Evolutionary conservation across 2,888 invertebrate genomes (phyloP), one percentile per base, ranked within the genome.

Genomic region (Oscheius sp.): DNA sequence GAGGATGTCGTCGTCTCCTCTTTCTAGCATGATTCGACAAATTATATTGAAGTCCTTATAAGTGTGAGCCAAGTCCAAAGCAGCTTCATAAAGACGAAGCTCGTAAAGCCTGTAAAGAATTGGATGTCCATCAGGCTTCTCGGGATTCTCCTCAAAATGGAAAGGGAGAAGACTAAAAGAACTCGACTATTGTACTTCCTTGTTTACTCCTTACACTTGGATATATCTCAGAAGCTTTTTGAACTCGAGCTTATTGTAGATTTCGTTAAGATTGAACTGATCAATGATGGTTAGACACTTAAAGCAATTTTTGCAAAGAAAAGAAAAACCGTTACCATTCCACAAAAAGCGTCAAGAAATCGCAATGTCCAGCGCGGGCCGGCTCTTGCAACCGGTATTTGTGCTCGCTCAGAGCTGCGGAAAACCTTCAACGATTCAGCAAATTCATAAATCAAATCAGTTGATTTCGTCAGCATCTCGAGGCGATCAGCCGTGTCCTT

Each of bases 11-110:
- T 45, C 45, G 20, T 29, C 29, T 5, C n/a, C 15, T 42, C 45
- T 42, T n/a, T 61, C 61, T 10, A 61, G n/a, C 3, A 8, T n/a
- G 39, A 61, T 20, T 3, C 55, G 29, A 15, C 66, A 66, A 12
- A 66, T 17, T 15, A 55, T 33, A n/a, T 66, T 66, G 55, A 66
- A 66, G 46, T 66, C 66, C 31, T 55, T 55, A 46, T 29, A 55
- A 15, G 27, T 25, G 15, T 66, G 55, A 17, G 66, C 55, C 2
- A 66, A 45, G 17, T 55, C 57, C 17, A 66, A 20, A 17, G 66
- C 42, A n/a, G n/a, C n/a, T n/a, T n/a, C n/a, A n/a, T n/a, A n/a
- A 10, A 55, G 33, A 23, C 34, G 53, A 4, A 42, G 42, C 12
- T 66, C 66, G 3, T 57, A 55, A 17, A 66, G 31, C 20, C 17